phyloP scores from a whole-genome alignment of 2,797 vertebrate species.

The Stomatorhinus walkeri region DNA sequence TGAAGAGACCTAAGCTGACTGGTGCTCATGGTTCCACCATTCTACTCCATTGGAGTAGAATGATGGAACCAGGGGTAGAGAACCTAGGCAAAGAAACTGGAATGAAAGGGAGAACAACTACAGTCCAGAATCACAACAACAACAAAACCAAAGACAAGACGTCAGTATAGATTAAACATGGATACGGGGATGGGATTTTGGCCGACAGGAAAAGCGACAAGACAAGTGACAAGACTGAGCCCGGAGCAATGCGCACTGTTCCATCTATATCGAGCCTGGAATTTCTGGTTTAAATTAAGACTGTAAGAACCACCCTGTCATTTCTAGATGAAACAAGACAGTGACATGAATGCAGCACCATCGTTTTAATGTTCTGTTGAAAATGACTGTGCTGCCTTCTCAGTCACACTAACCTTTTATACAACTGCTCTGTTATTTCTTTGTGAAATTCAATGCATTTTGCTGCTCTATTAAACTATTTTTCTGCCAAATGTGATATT shows the following conservation, averaged over 20 bases:
- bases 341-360: neutral
- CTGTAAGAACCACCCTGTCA: neutral
- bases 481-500: neutral
- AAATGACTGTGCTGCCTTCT: neutral
- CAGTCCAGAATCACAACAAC: neutral
- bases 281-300: neutral
- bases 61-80: neutral
- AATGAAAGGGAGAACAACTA: neutral
- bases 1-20: neutral
- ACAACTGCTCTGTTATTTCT: neutral
- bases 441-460: neutral
- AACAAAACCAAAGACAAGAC: neutral
- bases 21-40: neutral
- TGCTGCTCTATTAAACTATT: neutral
- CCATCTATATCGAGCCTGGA: neutral
- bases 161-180: neutral
- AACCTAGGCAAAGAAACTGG: neutral
- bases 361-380: neutral
- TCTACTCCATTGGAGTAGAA: neutral
- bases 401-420: neutral
- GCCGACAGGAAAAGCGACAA: neutral
- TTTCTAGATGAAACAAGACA: neutral
- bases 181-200: neutral
- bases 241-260: neutral
- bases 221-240: neutral